Evolutionary conservation across 2,888 invertebrate genomes (phyloP).

Genomic region (Deilephila elpenor): DNA sequence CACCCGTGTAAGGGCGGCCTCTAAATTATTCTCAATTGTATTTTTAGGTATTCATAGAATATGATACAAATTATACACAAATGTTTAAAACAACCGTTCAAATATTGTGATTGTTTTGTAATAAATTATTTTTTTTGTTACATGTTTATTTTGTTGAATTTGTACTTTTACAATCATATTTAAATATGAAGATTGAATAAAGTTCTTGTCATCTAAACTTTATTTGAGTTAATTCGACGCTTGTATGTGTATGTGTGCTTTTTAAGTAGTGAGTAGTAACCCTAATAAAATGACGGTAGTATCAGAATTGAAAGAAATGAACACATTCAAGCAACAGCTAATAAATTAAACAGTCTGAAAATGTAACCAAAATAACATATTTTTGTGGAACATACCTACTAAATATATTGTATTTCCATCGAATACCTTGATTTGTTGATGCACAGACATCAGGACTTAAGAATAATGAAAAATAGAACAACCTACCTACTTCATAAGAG

Average conservation of each 20-base stretch:
- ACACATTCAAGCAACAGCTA: neutral
- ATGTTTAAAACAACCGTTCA: constrained; percentile 21
- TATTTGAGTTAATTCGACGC: constrained; percentile 20
- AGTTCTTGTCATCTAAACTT: constrained; percentile 5
- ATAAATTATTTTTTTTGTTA: constrained; percentile 24
- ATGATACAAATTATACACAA: constrained; percentile 25
- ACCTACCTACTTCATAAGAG: no score
- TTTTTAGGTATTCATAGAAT: constrained; percentile 15
- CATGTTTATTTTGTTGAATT: constrained; percentile 28
- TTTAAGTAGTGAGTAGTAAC: neutral
- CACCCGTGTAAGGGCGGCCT: constrained; percentile 7
- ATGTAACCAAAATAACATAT: neutral
- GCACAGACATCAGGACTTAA: no score
- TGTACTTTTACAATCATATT: constrained; percentile 21
- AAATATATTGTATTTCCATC: no score
- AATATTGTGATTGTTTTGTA: constrained; percentile 24
- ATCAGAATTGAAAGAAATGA: neutral
- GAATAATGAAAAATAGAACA: no score
- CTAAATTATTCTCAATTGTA: constrained; percentile 11
- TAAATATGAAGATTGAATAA: constrained; percentile 13
- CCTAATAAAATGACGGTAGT: neutral
- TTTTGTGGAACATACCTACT: no score
- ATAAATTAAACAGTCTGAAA: neutral
- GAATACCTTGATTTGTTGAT: no score
- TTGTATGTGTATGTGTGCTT: constrained; percentile 6